Evolutionary conservation across 2,113 vertebrate species (phyloP).

Genomic region (Phrynosoma blainvillii): DNA sequence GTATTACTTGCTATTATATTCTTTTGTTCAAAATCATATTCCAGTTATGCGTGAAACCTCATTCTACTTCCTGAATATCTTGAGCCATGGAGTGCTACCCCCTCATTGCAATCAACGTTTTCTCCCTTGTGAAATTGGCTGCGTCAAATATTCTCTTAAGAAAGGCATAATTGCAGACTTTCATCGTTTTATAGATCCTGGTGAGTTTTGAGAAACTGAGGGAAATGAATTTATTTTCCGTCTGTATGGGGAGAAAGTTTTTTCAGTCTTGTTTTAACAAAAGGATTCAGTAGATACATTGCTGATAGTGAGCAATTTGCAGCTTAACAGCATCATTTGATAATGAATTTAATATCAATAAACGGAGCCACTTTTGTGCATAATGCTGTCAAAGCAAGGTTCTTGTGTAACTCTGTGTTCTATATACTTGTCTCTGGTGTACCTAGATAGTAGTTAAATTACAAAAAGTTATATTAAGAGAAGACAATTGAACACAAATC

Average conservation of each 20-base stretch:
- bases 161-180: conserved; percentile 75
- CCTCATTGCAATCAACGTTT: conserved; percentile 78
- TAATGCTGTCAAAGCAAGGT: no score
- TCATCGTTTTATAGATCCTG: conserved; percentile 81
- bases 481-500: neutral
- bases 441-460: no score
- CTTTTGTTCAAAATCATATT: conserved; percentile 24
- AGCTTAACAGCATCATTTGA: neutral
- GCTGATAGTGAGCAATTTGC: neutral
- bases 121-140: conserved; percentile 83
- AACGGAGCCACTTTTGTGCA: neutral
- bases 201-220: conserved; percentile 52
- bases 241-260: neutral
- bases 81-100: conserved; percentile 80
- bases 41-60: conserved; percentile 68
- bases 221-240: neutral
- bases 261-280: neutral
- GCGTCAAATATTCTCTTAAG: conserved; percentile 77
- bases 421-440: no score
- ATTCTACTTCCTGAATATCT: conserved; percentile 82
- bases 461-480: neutral
- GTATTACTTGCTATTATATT: neutral
- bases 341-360: neutral
- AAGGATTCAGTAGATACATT: conserved; percentile 4
- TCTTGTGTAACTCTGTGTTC: neutral